Percentiles rank a stretch among this genome's conserved stretches.
Conservation (phyloP, 1,140 invertebrate species). For the Drosophila carrolli region DNA sequence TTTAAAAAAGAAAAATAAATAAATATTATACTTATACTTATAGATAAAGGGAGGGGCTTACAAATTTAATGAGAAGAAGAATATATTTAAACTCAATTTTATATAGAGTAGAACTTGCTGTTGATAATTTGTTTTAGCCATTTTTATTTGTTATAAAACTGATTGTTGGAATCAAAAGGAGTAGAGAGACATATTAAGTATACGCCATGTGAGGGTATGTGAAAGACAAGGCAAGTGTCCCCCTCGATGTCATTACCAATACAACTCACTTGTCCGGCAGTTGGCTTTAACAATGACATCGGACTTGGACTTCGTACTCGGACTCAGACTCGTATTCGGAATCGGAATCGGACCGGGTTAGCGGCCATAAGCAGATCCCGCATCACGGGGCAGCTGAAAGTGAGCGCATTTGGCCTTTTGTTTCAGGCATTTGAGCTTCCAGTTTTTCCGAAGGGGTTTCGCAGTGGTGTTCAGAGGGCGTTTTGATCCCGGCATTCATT, state of each 20-base stretch:
- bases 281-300: conserved; percentile 41
- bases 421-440: conserved; percentile 2
- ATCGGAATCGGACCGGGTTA: conserved; percentile 6
- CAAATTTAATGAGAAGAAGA: no score
- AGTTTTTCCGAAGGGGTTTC: not conserved
- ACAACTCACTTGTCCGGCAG: conserved; percentile 17
- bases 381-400: conserved; percentile 12
- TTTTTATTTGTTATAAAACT: not conserved
- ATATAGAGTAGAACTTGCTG: no score
- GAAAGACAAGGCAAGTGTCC: conserved; percentile 20
- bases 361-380: conserved; percentile 29
- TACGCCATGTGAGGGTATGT: not conserved
- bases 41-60: no score
- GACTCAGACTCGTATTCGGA: not conserved
- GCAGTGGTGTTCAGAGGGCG: not conserved
- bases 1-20: no score
- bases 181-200: not conserved
- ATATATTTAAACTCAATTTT: no score
- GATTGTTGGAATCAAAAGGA: not conserved
- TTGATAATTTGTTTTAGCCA: no score
- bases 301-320: conserved; percentile 6
- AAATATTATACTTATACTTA: no score
- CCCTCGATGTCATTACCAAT: conserved; percentile 40
- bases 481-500: conserved; percentile 5
- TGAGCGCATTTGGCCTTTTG: conserved; percentile 23